phyloP scores from a whole-genome alignment of 2,888 invertebrate species.

The Mystacides longicornis region DNA sequence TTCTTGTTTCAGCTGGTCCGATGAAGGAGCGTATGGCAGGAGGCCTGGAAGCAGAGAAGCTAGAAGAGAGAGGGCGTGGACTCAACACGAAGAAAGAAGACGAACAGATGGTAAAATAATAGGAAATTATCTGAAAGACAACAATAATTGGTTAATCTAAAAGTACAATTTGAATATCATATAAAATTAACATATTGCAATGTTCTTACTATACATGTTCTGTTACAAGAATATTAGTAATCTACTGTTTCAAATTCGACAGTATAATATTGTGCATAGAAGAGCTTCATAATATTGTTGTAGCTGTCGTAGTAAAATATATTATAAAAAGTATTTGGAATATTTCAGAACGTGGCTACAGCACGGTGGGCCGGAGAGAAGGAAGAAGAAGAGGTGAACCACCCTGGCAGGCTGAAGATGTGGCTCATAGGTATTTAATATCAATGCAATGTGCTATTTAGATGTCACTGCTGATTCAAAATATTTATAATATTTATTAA shows the following conservation, averaged over 20 bases:
- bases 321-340: no score
- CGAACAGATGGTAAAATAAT: constrained; percentile 22
- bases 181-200: no score
- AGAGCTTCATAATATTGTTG: no score
- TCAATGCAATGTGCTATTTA: no score
- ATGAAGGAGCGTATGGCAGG: constrained; percentile 30
- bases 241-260: background rate
- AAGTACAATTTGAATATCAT: no score
- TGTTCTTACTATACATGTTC: no score
- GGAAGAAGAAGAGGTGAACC: constrained; percentile 45
- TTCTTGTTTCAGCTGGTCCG: constrained; percentile 31
- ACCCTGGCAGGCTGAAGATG: constrained; percentile 55
- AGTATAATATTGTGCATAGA: no score
- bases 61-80: constrained; percentile 21
- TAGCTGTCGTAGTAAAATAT: no score
- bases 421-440: constrained; percentile 21
- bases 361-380: constrained; percentile 46
- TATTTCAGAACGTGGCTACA: constrained; percentile 42
- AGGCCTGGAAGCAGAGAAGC: constrained; percentile 21
- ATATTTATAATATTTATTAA: no score
- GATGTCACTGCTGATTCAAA: no score
- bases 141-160: background rate
- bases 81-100: constrained; percentile 20
- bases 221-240: no score
- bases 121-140: background rate